Conservation (phyloP, 2,888 invertebrate species). For the Baronia brevicornis region DNA sequence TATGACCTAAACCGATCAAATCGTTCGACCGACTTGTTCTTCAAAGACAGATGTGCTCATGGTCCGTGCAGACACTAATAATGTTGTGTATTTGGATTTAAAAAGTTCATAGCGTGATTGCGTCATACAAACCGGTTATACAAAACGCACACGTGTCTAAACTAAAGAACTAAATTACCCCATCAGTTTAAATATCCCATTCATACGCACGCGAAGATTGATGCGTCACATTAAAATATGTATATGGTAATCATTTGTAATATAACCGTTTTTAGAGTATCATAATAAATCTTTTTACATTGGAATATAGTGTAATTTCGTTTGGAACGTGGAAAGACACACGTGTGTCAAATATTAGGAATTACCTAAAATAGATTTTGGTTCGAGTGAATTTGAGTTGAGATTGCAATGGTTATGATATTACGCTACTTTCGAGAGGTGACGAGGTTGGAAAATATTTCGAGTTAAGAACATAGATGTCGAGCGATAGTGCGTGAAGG, state of each 20-base stretch:
- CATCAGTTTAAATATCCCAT: conserved; percentile 54
- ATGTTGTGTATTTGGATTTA: too few species aligned
- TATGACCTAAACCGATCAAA: too few species aligned
- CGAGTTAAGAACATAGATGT: conserved; percentile 58
- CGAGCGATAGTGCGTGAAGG: conserved; percentile 61
- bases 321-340: too few species aligned
- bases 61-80: too few species aligned
- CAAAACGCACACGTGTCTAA: conserved; percentile 34
- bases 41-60: too few species aligned
- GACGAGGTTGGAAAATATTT: conserved; percentile 71
- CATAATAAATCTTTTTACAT: conserved; percentile 4
- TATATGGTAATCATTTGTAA: conserved; percentile 43
- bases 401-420: too few species aligned
- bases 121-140: conserved; percentile 21
- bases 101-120: too few species aligned
- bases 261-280: conserved; percentile 15
- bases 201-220: conserved; percentile 49
- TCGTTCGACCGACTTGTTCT: too few species aligned
- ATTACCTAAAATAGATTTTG: too few species aligned
- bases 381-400: too few species aligned
- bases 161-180: conserved; percentile 43
- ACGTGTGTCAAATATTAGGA: too few species aligned
- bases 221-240: conserved; percentile 55
- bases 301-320: conserved; percentile 24
- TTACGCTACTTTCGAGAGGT: conserved; percentile 39